These are phyloP conservation scores for Agrilus biguttatus DNA, from an alignment of 2,888 invertebrate species.

Conservation along the genomic window DNA sequence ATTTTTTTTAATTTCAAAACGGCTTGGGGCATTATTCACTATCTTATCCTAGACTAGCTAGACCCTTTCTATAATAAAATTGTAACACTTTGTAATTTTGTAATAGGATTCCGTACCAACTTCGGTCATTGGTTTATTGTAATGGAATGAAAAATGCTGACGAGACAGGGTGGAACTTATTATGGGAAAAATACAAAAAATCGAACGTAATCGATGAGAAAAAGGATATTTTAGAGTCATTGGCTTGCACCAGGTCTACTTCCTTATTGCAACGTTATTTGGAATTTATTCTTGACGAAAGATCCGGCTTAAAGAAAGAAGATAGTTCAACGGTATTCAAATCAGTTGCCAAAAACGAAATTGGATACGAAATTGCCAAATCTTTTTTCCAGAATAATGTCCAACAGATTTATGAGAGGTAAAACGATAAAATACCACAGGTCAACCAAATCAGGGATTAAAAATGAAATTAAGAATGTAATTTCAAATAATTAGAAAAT, in stretches of 20 bases:
- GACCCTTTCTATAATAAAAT: no score
- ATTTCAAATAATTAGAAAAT: no score
- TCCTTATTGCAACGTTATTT: conserved; percentile 47
- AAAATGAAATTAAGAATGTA: no score
- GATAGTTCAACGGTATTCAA: conserved; percentile 50
- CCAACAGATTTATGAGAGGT: conserved; percentile 48
- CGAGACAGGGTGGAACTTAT: conserved; percentile 59
- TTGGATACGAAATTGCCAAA: conserved; percentile 57
- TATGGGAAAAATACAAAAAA: conserved; percentile 46
- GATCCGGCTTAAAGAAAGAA: conserved; percentile 52
- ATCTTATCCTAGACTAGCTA: no score
- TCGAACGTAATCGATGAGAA: conserved; percentile 56
- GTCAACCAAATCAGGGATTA: no score
- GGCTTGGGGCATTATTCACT: no score
- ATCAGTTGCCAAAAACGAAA: conserved; percentile 44
- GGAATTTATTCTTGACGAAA: conserved; percentile 45
- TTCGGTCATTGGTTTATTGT: conserved; percentile 59
- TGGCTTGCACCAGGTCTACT: conserved; percentile 51
- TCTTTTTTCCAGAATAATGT: conserved; percentile 55
- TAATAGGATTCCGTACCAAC: conserved; percentile 53
- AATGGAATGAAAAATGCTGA: conserved; percentile 51
- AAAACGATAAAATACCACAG: no score
- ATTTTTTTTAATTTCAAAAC: no score
- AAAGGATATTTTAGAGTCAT: conserved; percentile 43
- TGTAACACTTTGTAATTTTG: no score